Percentiles rank a stretch among this genome's conserved stretches.
Evolutionary conservation across 2,888 invertebrate species (phyloP).

Genomic region (Sinhomidia bicolor): DNA sequence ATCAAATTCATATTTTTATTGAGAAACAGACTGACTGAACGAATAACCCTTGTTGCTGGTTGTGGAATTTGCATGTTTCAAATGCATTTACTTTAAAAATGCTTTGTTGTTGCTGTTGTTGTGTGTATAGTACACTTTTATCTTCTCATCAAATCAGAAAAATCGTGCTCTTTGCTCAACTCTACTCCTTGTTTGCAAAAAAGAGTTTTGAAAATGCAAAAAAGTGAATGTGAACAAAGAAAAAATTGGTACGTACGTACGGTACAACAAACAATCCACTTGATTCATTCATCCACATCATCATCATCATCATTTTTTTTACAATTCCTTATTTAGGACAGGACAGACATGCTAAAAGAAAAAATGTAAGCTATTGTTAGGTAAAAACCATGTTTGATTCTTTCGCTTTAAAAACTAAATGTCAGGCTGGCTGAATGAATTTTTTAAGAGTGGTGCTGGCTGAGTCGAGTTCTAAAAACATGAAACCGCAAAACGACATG

Average conservation of each 20-base stretch:
- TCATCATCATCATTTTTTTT: background rate
- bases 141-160: conserved; percentile 1
- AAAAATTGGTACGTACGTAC: background rate
- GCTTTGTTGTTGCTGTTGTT: background rate
- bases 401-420: background rate
- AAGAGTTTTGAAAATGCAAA: background rate
- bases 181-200: background rate
- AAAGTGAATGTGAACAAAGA: conserved; percentile 13
- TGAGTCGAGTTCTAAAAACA: background rate
- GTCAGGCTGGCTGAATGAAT: background rate
- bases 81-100: background rate
- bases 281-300: conserved; percentile 28
- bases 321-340: conserved; percentile 13
- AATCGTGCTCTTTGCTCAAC: conserved; percentile 30
- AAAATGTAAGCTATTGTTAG: background rate
- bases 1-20: conserved; percentile 21
- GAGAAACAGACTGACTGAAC: conserved; percentile 11
- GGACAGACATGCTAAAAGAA: background rate
- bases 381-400: background rate
- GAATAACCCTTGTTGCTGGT: background rate
- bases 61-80: background rate
- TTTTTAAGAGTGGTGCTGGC: background rate
- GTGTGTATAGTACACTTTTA: background rate
- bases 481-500: conserved; percentile 1
- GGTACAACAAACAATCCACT: background rate